Conservation (phyloP, 2,797 vertebrate genomes). For the Typhlichthys subterraneus region DNA sequence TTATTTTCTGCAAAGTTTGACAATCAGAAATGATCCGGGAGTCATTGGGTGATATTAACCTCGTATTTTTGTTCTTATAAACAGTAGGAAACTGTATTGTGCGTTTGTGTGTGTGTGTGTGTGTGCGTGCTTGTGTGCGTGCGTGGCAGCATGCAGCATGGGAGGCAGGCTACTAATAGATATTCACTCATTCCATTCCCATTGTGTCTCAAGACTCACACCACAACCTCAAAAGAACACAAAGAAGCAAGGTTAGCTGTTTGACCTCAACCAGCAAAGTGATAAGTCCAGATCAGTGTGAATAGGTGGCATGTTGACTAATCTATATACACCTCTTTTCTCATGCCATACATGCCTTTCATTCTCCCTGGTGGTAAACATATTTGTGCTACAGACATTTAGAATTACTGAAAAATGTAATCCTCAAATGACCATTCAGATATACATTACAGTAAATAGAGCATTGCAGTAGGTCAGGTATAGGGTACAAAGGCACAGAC, state of each 20-base stretch:
- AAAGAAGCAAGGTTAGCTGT: constrained; percentile 1
- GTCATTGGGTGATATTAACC: not conserved
- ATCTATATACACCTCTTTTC: not conserved
- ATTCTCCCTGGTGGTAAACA: not conserved
- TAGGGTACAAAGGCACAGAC: too few species aligned
- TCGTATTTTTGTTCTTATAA: not conserved
- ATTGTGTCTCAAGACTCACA: constrained; percentile 12
- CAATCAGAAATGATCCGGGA: constrained; percentile 18
- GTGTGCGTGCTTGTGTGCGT: not conserved
- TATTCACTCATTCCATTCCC: constrained; percentile 3
- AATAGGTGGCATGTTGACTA: constrained; percentile 8
- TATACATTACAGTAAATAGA: too few species aligned
- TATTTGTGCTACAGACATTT: too few species aligned
- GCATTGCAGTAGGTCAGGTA: too few species aligned
- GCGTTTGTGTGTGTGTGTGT: not conserved
- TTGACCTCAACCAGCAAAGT: constrained; percentile 9
- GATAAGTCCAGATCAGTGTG: constrained; percentile 20
- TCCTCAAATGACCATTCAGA: too few species aligned
- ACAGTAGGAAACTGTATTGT: not conserved
- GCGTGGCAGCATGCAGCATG: not conserved
- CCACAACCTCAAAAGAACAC: constrained; percentile 4
- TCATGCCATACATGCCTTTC: not conserved
- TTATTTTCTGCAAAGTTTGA: constrained; percentile 14
- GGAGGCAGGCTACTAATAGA: constrained; percentile 1
- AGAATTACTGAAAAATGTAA: too few species aligned